phyloP scores from a whole-genome alignment of 2,113 vertebrate genomes.

The Phalacrocorax carbo region DNA sequence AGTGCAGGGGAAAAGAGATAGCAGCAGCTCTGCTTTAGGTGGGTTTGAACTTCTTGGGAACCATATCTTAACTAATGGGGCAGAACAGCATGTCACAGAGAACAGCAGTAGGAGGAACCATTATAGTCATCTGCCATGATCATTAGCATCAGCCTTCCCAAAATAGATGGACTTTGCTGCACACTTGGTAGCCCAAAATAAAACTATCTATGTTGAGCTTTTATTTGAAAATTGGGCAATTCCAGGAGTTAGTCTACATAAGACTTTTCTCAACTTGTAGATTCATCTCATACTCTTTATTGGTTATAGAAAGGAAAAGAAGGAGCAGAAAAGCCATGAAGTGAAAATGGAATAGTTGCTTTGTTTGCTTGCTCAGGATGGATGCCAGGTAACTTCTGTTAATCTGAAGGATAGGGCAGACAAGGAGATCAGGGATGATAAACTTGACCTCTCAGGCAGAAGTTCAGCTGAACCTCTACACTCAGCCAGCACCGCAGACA shows the following conservation, averaged over 20 bases:
- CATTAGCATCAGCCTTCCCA: neutral
- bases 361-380: neutral
- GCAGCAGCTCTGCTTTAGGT: neutral
- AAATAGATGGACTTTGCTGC: neutral
- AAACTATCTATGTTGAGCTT: neutral
- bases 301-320: neutral
- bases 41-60: neutral
- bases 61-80: neutral
- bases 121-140: neutral
- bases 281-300: neutral
- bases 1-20: neutral
- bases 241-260: neutral
- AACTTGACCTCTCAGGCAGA: neutral
- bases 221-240: neutral
- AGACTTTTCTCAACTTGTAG: neutral
- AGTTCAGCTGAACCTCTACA: neutral
- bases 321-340: neutral
- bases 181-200: neutral
- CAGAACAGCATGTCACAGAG: neutral
- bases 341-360: neutral
- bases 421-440: neutral
- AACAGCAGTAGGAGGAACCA: neutral
- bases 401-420: neutral
- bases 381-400: neutral
- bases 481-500: neutral